Evolutionary conservation across 2,888 invertebrate genomes (phyloP).

Genomic region (Smittia aterrima): DNA sequence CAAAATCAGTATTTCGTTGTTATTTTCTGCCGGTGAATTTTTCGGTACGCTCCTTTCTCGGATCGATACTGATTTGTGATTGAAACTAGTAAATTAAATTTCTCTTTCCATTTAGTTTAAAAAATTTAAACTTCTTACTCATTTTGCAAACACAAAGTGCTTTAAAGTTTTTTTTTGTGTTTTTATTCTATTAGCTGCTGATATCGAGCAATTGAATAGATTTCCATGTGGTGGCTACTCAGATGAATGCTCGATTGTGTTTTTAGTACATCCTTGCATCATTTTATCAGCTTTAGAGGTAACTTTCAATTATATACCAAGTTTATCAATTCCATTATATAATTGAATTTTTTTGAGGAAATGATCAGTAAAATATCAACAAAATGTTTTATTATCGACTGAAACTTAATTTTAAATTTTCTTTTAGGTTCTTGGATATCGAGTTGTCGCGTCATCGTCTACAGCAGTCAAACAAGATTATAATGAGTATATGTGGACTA

Average conservation of each 20-base stretch:
- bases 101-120: background rate
- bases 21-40: background rate
- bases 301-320: conserved; percentile 44
- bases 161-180: no score
- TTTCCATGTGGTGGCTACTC: conserved; percentile 81
- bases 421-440: conserved; percentile 74
- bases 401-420: background rate
- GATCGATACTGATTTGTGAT: background rate
- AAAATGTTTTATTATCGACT: background rate
- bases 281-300: conserved; percentile 81
- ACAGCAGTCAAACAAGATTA: conserved; percentile 84
- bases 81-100: background rate
- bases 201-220: conserved; percentile 78
- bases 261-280: conserved; percentile 83
- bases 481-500: conserved; percentile 92
- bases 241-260: conserved; percentile 82
- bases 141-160: background rate
- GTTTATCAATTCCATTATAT: background rate
- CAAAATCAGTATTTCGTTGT: background rate
- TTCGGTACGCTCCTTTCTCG: background rate
- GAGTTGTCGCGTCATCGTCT: conserved; percentile 82
- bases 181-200: conserved; percentile 66
- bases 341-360: background rate
- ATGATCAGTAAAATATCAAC: background rate
- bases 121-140: background rate